Evolutionary conservation across 2,113 vertebrate genomes (phyloP).

Genomic region (Semnornis frantzii): DNA sequence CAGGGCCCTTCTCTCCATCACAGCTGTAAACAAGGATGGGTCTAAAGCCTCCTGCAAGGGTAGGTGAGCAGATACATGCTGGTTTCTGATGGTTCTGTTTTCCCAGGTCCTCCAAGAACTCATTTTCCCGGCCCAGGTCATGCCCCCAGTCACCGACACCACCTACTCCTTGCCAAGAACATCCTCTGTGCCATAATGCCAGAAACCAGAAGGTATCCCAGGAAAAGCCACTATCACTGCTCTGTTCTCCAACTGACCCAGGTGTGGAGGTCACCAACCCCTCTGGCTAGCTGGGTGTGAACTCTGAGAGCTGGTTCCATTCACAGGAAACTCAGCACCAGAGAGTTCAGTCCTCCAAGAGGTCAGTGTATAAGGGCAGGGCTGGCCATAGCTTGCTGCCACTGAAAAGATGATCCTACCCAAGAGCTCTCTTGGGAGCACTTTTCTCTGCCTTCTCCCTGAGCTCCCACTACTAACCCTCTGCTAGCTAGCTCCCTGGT

Average conservation of each 20-base stretch:
- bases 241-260: background rate
- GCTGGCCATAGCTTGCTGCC: background rate
- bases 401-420: background rate
- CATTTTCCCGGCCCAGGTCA: background rate
- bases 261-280: background rate
- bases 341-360: background rate
- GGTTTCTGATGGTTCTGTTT: background rate
- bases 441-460: background rate
- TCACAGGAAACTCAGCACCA: background rate
- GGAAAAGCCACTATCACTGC: background rate
- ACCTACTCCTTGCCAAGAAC: background rate
- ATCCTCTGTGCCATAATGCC: rapidly evolving
- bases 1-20: rapidly evolving
- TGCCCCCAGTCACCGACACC: rapidly evolving
- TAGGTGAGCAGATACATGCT: rapidly evolving
- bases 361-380: background rate
- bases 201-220: background rate
- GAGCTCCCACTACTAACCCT: background rate
- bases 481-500: background rate
- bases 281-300: background rate
- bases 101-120: background rate
- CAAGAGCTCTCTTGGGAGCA: background rate
- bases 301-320: background rate
- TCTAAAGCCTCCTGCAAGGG: background rate
- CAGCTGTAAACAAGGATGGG: rapidly evolving